Evolutionary conservation across 2,888 invertebrate genomes (phyloP).

Genomic region (Drosophila siamana): DNA sequence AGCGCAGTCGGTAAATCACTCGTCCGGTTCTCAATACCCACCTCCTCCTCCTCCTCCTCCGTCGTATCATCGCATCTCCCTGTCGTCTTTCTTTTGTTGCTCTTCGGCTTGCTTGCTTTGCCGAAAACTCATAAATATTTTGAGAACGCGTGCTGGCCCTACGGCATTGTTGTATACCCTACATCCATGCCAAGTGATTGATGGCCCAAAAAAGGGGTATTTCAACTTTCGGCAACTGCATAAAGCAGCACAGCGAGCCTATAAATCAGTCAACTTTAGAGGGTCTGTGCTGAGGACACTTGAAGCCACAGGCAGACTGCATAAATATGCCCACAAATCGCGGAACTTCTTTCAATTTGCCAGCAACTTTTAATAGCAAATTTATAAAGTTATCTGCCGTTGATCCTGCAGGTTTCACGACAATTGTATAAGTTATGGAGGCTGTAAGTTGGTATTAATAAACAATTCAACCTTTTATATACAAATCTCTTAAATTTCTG

Average conservation of each 20-base stretch:
- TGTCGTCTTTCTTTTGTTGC: not conserved
- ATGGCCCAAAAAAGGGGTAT: constrained; percentile 9
- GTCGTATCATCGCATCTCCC: too few relatives aligned
- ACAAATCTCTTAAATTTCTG: too few relatives aligned
- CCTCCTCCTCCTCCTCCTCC: too few relatives aligned
- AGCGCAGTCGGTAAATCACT: constrained; percentile 75
- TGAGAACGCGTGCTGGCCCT: constrained; percentile 65
- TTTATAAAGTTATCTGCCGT: not conserved
- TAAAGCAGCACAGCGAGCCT: not conserved
- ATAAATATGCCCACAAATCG: not conserved
- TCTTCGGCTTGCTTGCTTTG: constrained; percentile 2
- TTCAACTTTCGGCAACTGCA: not conserved
- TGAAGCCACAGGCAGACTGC: not conserved
- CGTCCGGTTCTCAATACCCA: constrained; percentile 43
- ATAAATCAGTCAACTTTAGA: not conserved
- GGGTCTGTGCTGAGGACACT: not conserved
- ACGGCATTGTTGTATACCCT: constrained; percentile 42
- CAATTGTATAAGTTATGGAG: not conserved
- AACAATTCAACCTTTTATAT: too few relatives aligned
- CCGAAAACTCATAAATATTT: constrained; percentile 69
- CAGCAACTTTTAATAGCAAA: not conserved
- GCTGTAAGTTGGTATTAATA: too few relatives aligned
- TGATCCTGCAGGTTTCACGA: not conserved
- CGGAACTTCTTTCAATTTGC: not conserved
- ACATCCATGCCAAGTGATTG: constrained; percentile 8